Evolutionary conservation across 1,140 invertebrate species (phyloP), one percentile per base, ranked within the genome.

Genomic region (Diploscapter pachys): DNA sequence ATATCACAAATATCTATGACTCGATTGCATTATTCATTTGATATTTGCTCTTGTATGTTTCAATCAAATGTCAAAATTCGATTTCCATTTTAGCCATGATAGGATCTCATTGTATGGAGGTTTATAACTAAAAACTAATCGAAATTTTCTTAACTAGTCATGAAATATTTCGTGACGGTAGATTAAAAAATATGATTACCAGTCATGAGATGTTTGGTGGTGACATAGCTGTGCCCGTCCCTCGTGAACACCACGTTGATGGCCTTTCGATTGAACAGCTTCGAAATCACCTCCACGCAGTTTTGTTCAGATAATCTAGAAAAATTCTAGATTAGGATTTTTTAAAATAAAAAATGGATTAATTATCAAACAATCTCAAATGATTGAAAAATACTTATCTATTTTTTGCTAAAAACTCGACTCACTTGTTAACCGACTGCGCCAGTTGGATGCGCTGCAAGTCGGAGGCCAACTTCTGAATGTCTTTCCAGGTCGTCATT

Each of bases 191-290:
- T 87, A 91, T 91, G 54, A 98, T 94, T 89, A 98, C 31, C 31
- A 81, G 91, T 92, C 3, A 89, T 86, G 57, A 99, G 89, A 81
- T 98, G 93, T 76, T 93, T 90, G 5, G 92, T 92, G 3, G 96
- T 99, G 2, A 98, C 88, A 86, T 97, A 98, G 86, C 96, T 94
- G 88, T 97, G 97, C 3, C 96, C 96, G 91, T 98, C 94, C 81
- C 89, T 92, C 3, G 96, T 97, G 85, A 94, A 97, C 63, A 97
- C 91, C 3, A 98, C 91, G 85, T 98, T 92, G 6, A 98, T 87
- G 56, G 94, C 85, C 83, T 94, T 93, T n/a, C 91, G 88, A 83
- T 95, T 91, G 61, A 94, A 89, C 63, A 98, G 87, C 85, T 94
- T 93, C 64, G 90, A 91, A 8, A 99, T 91, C 78, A 99, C 93